phyloP scores from a whole-genome alignment of 53 echinoderm and acorn worm genomes.

The Holothuria scabra region DNA sequence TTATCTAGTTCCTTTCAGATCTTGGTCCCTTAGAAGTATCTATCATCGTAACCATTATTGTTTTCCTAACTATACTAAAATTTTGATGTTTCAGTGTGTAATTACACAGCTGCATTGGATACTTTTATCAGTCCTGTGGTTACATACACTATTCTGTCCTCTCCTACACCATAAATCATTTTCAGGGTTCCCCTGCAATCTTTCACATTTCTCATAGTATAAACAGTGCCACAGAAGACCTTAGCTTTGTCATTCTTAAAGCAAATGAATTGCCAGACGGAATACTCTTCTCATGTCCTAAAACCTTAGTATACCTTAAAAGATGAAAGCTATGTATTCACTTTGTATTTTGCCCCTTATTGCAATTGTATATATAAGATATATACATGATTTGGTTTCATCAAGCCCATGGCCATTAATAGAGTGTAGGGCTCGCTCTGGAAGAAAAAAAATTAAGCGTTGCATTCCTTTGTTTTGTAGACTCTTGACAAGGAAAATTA shows the following conservation, averaged over 20 bases:
- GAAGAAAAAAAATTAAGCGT: not conserved
- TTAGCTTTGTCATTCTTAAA: constrained; percentile 18
- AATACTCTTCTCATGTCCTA: constrained; percentile 12
- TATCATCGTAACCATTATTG: too few species aligned
- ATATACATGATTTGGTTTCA: constrained; percentile 52
- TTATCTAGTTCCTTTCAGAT: too few species aligned
- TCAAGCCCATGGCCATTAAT: constrained; percentile 50
- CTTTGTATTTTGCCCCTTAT: constrained; percentile 16
- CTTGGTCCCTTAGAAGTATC: too few species aligned
- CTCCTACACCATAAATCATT: constrained; percentile 27
- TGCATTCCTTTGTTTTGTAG: constrained; percentile 46
- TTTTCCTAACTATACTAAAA: too few species aligned
- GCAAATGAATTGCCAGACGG: constrained; percentile 33
- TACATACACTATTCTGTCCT: not conserved
- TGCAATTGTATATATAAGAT: constrained; percentile 41
- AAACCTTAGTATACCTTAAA: constrained; percentile 39
- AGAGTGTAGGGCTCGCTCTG: constrained; percentile 15
- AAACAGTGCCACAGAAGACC: constrained; percentile 45
- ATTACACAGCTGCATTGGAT: too few species aligned
- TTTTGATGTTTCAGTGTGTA: too few species aligned
- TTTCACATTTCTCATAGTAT: constrained; percentile 51
- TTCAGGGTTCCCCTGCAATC: constrained; percentile 20
- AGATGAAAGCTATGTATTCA: constrained; percentile 38
- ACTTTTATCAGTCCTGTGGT: too few species aligned
- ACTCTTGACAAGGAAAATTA: constrained; percentile 53